Conservation (phyloP, 2,797 vertebrate species). For the Heliangelus exortis region DNA sequence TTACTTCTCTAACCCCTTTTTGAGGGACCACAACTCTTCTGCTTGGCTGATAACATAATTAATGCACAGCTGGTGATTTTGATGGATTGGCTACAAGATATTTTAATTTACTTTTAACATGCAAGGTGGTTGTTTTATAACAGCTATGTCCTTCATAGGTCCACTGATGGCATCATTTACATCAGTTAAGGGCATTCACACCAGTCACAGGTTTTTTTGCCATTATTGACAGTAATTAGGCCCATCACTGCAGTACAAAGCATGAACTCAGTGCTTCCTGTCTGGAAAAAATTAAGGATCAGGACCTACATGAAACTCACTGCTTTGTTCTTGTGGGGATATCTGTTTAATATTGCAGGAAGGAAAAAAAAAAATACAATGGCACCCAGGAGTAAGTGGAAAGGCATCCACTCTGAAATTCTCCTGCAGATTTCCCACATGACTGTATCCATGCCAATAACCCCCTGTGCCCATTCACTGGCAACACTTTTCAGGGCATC, state of each 20-base stretch:
- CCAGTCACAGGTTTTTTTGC: fast-evolving
- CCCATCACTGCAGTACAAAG: background rate
- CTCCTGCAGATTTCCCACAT: background rate
- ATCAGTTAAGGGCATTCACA: background rate
- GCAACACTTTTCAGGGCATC: background rate
- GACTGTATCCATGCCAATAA: background rate
- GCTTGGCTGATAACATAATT: background rate
- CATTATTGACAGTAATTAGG: background rate
- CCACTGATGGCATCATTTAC: background rate
- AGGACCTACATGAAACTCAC: background rate
- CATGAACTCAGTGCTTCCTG: background rate
- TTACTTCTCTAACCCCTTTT: background rate
- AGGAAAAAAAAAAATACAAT: background rate
- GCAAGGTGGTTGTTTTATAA: background rate
- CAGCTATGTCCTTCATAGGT: background rate
- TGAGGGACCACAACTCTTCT: background rate
- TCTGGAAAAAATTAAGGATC: background rate
- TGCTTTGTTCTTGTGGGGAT: background rate
- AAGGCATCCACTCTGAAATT: background rate
- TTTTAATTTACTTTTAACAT: background rate
- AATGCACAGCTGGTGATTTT: background rate
- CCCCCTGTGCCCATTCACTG: background rate
- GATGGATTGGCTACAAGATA: background rate
- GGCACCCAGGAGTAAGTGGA: background rate
- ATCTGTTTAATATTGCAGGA: background rate